Base-by-base conservation (phyloP, 2,797 vertebrate genomes). In the Melanotaenia nigrans region DNA sequence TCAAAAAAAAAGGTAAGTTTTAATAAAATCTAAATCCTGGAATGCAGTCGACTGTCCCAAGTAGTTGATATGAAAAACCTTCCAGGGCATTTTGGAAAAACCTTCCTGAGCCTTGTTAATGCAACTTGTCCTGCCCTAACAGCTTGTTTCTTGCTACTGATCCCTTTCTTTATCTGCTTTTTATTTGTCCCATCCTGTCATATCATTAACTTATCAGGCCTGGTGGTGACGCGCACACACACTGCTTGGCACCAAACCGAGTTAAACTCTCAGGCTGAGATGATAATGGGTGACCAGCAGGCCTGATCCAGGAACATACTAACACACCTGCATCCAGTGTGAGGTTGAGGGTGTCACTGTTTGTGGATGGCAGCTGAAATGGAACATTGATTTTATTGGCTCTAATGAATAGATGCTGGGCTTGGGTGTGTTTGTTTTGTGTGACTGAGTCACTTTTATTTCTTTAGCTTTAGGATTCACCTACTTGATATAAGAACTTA, bases 111-210 rank as follows among this genome's bases (percentile, higher is more conserved):
- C 61, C 54, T 45, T 65, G 51, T 45, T 49, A 68, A 28, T 61
- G 35, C 76, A 58, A 79, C 62, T 20, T 53, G 16, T 79, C 22
- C 75, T 67, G 66, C 58, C 77, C 81, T 91, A 93, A 93, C 91
- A 82, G 90, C 90, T 90, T 73, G 85, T 87, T 86, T 88, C 77
- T 77, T 45, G 71, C 85, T 78, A 78, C 90, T 90, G 85, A 85
- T 67, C 83, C 87, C 77, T 68, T 61, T 68, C 45, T 55, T 65
- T 25, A 76, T 38, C 67, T 53, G 38, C 61, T 73, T 71, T 49
- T 64, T 71, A 13, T 58, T 24, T 67, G 49, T 73, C 57, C 47
- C 42, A 33, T 58, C 35, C 61, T 64, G 35, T 66, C 36, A 59
- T 59, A 14, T 36, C 57, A 68, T 86, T 82, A 76, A 83, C 71